phyloP scores from a whole-genome alignment of 2,888 invertebrate genomes.

The Amphiduros pacificus region DNA sequence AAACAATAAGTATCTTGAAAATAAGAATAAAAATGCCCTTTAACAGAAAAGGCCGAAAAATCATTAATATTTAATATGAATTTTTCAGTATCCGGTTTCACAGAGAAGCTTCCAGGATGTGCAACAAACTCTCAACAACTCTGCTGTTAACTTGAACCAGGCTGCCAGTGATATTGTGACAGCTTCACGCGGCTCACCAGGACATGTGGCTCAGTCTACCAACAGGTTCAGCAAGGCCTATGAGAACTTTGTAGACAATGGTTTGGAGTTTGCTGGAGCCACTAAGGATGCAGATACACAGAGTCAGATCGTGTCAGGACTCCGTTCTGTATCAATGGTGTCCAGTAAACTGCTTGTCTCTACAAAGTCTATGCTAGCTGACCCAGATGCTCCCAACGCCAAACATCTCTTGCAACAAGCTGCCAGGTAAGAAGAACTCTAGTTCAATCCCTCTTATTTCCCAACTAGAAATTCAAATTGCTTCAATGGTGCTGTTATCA shows the following conservation, averaged over 20 bases:
- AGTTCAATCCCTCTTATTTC: too few relatives aligned
- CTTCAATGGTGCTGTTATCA: too few relatives aligned
- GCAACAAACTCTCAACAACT: constrained; percentile 81
- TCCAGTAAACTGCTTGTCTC: constrained; percentile 84
- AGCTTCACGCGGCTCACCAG: constrained; percentile 70
- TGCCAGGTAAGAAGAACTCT: constrained; percentile 72
- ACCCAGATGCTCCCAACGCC: constrained; percentile 85
- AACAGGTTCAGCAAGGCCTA: constrained; percentile 75
- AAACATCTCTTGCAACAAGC: constrained; percentile 86
- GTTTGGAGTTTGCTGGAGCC: constrained; percentile 43
- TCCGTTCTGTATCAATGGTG: constrained; percentile 84
- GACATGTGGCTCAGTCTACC: constrained; percentile 72
- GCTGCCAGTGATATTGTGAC: constrained; percentile 82
- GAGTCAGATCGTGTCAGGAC: constrained; percentile 80
- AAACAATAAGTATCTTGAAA: too few relatives aligned
- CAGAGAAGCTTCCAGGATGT: constrained; percentile 65
- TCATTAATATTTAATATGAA: too few relatives aligned
- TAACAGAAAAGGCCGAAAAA: too few relatives aligned
- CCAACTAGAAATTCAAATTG: too few relatives aligned
- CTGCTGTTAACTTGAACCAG: constrained; percentile 81
- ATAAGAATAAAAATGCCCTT: too few relatives aligned
- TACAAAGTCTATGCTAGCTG: constrained; percentile 86
- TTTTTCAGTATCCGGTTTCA: constrained; percentile 73
- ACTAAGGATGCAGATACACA: constrained; percentile 71
- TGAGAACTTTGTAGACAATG: constrained; percentile 71